phyloP scores from a whole-genome alignment of 2,797 vertebrate genomes.

The Falco columbarius region DNA sequence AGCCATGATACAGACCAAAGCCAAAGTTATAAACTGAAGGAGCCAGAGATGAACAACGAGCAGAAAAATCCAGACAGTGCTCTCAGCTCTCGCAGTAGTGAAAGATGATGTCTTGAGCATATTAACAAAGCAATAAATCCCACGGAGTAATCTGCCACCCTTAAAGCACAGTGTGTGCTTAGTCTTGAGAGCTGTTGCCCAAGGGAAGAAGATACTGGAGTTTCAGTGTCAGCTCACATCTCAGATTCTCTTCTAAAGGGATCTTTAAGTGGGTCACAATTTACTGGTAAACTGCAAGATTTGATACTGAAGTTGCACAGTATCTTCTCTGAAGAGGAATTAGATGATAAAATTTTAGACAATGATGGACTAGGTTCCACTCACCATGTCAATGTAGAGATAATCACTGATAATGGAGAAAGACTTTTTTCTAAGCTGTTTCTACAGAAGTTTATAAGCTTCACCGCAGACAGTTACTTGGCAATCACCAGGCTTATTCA shows the following conservation, averaged over 20 bases:
- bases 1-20: not conserved
- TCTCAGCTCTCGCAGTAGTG: not conserved
- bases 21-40: not conserved
- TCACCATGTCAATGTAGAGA: not conserved
- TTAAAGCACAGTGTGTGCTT: not conserved
- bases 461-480: not conserved
- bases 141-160: not conserved
- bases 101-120: not conserved
- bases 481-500: not conserved
- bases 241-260: not conserved
- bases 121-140: conserved; percentile 26
- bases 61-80: not conserved
- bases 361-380: not conserved
- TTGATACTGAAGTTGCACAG: not conserved
- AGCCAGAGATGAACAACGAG: not conserved
- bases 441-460: not conserved
- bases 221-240: not conserved
- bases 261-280: not conserved
- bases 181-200: not conserved
- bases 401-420: not conserved
- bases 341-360: not conserved
- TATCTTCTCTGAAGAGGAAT: not conserved
- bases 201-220: conserved; percentile 6
- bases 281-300: not conserved
- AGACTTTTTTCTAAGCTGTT: not conserved